A percentile compares a stretch with the other conserved stretches of the same genome.
These are phyloP conservation scores for Pangasius larnaudii DNA, from an alignment of 2,797 vertebrate species.

Conservation along the genomic window DNA sequence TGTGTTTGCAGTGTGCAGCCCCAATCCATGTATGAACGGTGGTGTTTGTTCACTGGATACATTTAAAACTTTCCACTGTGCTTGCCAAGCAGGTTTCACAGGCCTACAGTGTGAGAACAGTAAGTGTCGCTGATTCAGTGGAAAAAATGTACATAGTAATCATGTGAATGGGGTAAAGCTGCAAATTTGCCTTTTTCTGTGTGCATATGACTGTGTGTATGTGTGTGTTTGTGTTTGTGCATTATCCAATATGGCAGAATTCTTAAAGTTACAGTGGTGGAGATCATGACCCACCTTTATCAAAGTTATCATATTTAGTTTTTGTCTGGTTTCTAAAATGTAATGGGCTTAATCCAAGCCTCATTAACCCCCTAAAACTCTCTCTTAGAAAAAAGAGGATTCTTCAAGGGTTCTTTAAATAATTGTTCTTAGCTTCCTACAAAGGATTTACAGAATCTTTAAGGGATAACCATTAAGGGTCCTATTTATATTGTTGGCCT, in stretches of 20 bases:
- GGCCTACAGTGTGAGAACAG: slow-evolving; percentile 80
- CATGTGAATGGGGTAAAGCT: not conserved
- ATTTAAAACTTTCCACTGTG: slow-evolving; percentile 73
- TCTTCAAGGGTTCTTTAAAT: not conserved
- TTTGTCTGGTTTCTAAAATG: not conserved
- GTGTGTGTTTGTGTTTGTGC: not conserved
- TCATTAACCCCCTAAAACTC: not conserved
- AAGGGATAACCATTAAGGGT: no score
- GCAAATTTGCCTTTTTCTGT: not conserved
- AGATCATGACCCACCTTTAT: not conserved
- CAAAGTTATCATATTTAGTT: not conserved
- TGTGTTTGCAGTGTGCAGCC: slow-evolving; percentile 74
- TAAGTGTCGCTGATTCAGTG: slow-evolving; percentile 67
- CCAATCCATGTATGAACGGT: slow-evolving; percentile 77
- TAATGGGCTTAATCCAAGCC: not conserved
- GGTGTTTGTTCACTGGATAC: slow-evolving; percentile 75
- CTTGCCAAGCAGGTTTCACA: slow-evolving; percentile 80
- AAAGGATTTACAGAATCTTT: not conserved
- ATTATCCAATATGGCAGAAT: not conserved
- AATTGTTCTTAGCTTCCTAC: not conserved
- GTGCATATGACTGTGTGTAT: not conserved
- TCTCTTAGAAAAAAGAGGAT: not conserved
- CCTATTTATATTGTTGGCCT: not conserved
- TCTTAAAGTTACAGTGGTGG: not conserved
- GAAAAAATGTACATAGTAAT: slow-evolving; percentile 13